These are phyloP conservation scores for Apis laboriosa DNA, from an alignment of 1,140 invertebrate species.

Conservation along the genomic window DNA sequence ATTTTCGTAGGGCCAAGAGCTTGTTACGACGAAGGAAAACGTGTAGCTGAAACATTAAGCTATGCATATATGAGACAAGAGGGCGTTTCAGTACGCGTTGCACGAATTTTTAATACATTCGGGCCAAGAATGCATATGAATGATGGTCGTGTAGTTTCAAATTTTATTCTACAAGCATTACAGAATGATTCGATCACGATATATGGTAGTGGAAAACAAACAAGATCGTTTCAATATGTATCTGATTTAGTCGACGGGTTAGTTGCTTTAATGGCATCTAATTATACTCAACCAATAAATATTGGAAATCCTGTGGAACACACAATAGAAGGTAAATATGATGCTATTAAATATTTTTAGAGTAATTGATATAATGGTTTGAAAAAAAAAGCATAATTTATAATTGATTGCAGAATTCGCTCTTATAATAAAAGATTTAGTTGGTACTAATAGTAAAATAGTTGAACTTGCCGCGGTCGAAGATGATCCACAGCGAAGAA, in stretches of 20 bases:
- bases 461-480: constrained; percentile 91
- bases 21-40: constrained; percentile 99
- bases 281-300: constrained; percentile 96
- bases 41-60: constrained; percentile 97
- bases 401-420: constrained; percentile 91
- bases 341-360: neutral
- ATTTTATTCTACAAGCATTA: constrained; percentile 98
- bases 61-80: constrained; percentile 99
- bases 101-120: constrained; percentile 99
- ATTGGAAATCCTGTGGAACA: constrained; percentile 99
- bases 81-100: constrained; percentile 96
- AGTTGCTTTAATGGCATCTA: constrained; percentile 95
- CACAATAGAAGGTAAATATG: constrained; percentile 90
- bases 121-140: constrained; percentile 99
- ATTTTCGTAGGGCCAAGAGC: constrained; percentile 89
- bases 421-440: constrained; percentile 92
- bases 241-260: constrained; percentile 98
- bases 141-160: constrained; percentile 98
- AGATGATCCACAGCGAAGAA: constrained; percentile 97
- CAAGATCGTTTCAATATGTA: constrained; percentile 99
- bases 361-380: neutral
- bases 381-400: constrained; percentile 1
- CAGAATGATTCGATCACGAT: constrained; percentile 97
- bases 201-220: constrained; percentile 98
- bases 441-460: constrained; percentile 93